Conservation (phyloP, 1,140 invertebrate species). For the Diabrotica undecimpunctata region DNA sequence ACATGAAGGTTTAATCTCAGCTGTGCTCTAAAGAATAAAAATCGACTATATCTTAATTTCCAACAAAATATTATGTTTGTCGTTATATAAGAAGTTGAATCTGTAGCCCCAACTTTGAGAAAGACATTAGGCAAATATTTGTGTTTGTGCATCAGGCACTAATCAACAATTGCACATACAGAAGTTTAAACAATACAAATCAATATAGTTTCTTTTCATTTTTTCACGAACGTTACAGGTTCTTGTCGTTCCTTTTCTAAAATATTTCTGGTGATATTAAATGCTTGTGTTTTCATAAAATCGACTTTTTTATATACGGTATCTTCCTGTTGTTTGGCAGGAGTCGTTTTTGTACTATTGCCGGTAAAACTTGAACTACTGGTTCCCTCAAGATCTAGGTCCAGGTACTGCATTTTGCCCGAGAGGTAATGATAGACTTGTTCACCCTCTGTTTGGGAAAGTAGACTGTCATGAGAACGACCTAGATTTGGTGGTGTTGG, state of each 20-base stretch:
- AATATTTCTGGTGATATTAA: constrained; percentile 80
- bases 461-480: constrained; percentile 35
- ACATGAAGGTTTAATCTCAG: too few relatives aligned
- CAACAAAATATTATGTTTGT: too few relatives aligned
- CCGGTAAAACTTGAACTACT: constrained; percentile 22
- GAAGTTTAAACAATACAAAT: too few relatives aligned
- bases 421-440: constrained; percentile 33
- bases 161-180: too few relatives aligned
- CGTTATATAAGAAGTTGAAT: too few relatives aligned
- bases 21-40: too few relatives aligned
- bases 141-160: too few relatives aligned
- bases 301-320: constrained; percentile 87
- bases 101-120: too few relatives aligned
- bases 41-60: too few relatives aligned
- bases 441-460: constrained; percentile 29
- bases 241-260: constrained; percentile 56
- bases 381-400: constrained; percentile 64
- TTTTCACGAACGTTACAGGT: constrained; percentile 8
- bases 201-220: constrained; percentile 6
- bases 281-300: constrained; percentile 87
- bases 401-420: constrained; percentile 64
- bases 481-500: constrained; percentile 45
- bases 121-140: too few relatives aligned
- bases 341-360: constrained; percentile 23
- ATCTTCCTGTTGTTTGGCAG: constrained; percentile 47